These are phyloP conservation scores for Aldabrachelys gigantea DNA, from an alignment of 2,113 vertebrate genomes.

Conservation along the genomic window DNA sequence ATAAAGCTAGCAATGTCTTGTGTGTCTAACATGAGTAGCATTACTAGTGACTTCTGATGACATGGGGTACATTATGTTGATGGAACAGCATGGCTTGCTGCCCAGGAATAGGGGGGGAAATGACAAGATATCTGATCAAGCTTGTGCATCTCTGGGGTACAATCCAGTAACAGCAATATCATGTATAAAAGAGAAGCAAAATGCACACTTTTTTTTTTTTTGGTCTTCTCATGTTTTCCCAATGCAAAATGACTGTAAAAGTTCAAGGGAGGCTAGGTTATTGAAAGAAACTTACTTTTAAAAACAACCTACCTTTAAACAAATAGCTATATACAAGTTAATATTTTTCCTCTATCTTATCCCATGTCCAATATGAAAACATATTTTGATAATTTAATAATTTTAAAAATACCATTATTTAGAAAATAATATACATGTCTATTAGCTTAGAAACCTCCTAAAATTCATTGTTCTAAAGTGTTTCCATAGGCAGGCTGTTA, in stretches of 20 bases:
- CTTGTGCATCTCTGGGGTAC: no score
- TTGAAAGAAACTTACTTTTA: not conserved
- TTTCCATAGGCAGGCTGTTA: not conserved
- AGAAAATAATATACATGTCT: not conserved
- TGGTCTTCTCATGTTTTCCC: not conserved
- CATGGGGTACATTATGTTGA: fast-evolving
- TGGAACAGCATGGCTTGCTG: not conserved
- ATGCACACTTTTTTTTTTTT: no score
- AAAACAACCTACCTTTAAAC: not conserved
- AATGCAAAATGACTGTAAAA: not conserved
- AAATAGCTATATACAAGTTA: not conserved
- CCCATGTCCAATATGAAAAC: not conserved
- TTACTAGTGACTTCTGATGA: not conserved
- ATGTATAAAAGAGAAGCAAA: not conserved
- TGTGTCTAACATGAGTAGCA: fast-evolving
- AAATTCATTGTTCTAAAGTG: not conserved
- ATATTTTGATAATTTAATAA: not conserved
- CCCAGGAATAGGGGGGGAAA: not conserved
- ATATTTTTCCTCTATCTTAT: not conserved
- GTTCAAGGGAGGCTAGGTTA: not conserved
- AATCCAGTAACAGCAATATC: not conserved
- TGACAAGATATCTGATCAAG: not conserved
- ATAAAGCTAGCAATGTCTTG: not conserved
- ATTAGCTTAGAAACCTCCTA: not conserved
- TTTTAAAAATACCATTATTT: not conserved